Evolutionary conservation across 1,140 invertebrate species (phyloP).

Genomic region (Sitophilus oryzae): DNA sequence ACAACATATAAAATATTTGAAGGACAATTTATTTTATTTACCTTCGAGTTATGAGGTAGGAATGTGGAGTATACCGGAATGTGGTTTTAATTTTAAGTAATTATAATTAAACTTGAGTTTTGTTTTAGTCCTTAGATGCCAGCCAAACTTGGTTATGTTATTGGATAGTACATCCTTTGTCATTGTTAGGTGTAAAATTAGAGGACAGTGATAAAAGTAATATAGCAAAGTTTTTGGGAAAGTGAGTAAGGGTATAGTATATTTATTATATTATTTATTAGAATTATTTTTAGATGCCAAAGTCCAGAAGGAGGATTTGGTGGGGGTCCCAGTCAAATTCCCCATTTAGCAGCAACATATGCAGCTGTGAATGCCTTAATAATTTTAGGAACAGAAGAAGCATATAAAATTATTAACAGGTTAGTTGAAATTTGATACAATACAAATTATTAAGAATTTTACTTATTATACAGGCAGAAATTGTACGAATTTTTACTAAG

Average conservation of each 20-base stretch:
- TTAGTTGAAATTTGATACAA: no score
- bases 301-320: conserved; percentile 82
- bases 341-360: conserved; percentile 95
- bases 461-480: conserved; percentile 47
- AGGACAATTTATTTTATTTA: conserved; percentile 61
- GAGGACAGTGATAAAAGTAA: conserved; percentile 56
- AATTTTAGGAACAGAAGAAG: conserved; percentile 81
- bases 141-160: conserved; percentile 93
- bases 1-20: conserved; percentile 63
- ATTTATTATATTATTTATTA: not conserved
- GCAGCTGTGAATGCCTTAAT: conserved; percentile 90
- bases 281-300: conserved; percentile 59
- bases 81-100: conserved; percentile 3
- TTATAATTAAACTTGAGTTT: conserved; percentile 6
- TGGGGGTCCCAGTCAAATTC: conserved; percentile 84
- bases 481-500: conserved; percentile 73
- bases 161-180: conserved; percentile 90
- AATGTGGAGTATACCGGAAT: conserved; percentile 6
- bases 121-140: conserved; percentile 73
- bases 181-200: conserved; percentile 69
- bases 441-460: no score
- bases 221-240: conserved; percentile 62
- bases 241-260: conserved; percentile 36
- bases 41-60: conserved; percentile 63
- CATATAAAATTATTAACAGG: conserved; percentile 82